Base-by-base conservation (phyloP, 2,888 invertebrate genomes). In the Frankliniella intonsa region DNA sequence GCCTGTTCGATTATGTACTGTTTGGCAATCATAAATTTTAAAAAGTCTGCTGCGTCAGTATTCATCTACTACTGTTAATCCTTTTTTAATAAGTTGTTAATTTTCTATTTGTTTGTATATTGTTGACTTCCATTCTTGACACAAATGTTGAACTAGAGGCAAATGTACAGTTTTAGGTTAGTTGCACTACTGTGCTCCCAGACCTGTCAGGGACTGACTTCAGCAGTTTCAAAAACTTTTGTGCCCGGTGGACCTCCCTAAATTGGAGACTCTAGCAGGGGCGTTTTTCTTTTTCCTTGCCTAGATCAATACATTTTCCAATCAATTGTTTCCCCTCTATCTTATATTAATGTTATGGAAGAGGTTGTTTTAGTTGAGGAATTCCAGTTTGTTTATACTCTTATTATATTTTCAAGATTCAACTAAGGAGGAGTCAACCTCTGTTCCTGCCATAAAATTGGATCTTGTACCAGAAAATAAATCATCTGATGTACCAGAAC, bases 361-460 rank as follows among this genome's bases (percentile, higher is more conserved):
- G 2, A 5, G 38, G 55, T 55, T 55, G 55, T 55, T 19, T 55
- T 19, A 14, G 5, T 55, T 55, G 55, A 55, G 11, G 55, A 14
- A 0, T 55, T 14, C 19, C 55, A 10, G 14, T 55, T 5, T 19
- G 55, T 19, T 55, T 19, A 55, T 55, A 14, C 69, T 25, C 9
- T 25, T 25, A 76, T 25, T 76, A 11, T 1, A 25, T 25, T 25
- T 76, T 76, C 25, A 22, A 76, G 69, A 76, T 76, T 22, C 25
- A 25, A 0, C 69, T 22, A 76, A 76, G 22, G 69, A 76, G 25
- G 69, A 76, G 69, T 76, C 69, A 2, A 10, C 69, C 25, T 12
- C 69, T 76, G 69, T 76, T 22, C 69, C 69, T 25, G n/a, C 69
- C 22, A 76, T 76, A 76, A 76, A 76, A 76, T 22, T 76, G 69